Base-by-base conservation (phyloP, 1,140 invertebrate species). In the Drosophila biarmipes region DNA sequence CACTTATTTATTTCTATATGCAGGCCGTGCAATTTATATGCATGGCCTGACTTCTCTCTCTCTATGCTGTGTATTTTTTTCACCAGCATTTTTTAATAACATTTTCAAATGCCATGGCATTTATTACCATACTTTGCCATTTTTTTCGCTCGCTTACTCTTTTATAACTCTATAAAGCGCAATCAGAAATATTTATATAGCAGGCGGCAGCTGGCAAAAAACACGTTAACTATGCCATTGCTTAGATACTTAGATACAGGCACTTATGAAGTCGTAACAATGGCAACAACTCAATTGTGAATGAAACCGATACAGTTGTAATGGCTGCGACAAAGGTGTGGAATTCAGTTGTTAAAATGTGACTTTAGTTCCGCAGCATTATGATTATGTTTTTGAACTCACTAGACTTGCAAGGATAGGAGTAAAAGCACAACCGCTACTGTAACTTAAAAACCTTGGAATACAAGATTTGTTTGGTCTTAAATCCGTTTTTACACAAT, bases 31-130 rank as follows among this genome's bases (percentile, higher is more conserved):
- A 84, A 85, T 85, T 78, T 86, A 81, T 81, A 80, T 85, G 78
- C 82, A 81, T 46, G 57, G 63, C 61, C 67, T 43, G 66, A 85
- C 63, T 77, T 77, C 76, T 82, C 81, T 78, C 34, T 49, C 34
- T 56, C 45, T 57, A 19, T 31, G 42, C 17, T 5, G 17, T 56
- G n/a, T 52, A 34, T 42, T 71, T 69, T 72, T 56, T 69, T 43
- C 51, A 15, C 34, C 38, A 45, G 45, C 37, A 51, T 52, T 73
- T 73, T 73, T 58, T 76, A 78, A 87, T 86, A 87, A 82, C 78
- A 87, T 87, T 86, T 87, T 87, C 67, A 86, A 86, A 86, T 87
- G 81, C 82, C 81, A 82, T 81, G 81, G 82, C 81, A 86, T 86
- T 86, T 87, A 86, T 86, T 86, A 86, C 68, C 82, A 87, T 87